Evolutionary conservation across 2,113 vertebrate species (phyloP).

Genomic region (Vimba vimba): DNA sequence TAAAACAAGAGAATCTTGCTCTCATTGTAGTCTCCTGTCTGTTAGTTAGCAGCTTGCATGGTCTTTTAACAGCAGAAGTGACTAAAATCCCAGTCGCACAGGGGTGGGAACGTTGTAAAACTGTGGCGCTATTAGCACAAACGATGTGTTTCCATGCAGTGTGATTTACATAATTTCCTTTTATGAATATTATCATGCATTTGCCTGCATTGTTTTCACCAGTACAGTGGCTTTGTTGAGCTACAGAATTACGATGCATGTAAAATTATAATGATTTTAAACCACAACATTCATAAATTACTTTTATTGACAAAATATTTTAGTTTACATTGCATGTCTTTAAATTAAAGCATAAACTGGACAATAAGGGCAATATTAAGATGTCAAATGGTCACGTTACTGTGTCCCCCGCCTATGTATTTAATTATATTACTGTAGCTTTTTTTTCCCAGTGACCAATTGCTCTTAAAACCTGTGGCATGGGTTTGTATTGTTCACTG

Average conservation of each 20-base stretch:
- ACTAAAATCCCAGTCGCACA: not conserved
- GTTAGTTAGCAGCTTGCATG: not conserved
- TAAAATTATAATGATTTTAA: not conserved
- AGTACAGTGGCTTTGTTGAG: not conserved
- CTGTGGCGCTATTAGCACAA: not conserved
- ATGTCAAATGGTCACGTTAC: not conserved
- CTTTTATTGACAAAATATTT: not conserved
- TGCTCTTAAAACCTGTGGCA: not conserved
- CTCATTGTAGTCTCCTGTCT: not conserved
- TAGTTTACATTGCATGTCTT: not conserved
- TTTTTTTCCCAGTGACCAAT: not conserved
- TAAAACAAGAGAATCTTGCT: not conserved
- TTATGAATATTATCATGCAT: not conserved
- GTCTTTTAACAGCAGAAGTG: not conserved
- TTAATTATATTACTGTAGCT: not conserved
- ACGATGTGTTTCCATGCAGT: not conserved
- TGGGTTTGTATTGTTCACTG: not conserved
- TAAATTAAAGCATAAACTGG: not conserved
- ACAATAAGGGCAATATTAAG: not conserved
- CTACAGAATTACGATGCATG: not conserved
- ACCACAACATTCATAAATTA: not conserved
- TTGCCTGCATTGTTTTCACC: not conserved
- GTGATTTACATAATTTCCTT: not conserved
- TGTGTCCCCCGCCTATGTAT: not conserved
- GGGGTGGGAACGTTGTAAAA: constrained; percentile 10